These are phyloP conservation scores for Thamnophis elegans DNA, from an alignment of 2,797 vertebrate species.

Conservation along the genomic window DNA sequence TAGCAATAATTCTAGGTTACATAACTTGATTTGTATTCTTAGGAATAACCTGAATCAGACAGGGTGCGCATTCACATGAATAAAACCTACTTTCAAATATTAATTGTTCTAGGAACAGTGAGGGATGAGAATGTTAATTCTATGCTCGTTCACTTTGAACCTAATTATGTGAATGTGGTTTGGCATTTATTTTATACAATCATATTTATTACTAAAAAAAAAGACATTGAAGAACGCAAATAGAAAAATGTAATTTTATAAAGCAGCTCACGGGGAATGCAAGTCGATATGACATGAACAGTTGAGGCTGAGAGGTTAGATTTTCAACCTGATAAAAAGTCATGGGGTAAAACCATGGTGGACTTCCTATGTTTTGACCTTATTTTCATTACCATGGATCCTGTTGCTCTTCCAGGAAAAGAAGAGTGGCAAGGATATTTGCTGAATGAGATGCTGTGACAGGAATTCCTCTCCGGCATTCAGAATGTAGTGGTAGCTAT, in stretches of 20 bases:
- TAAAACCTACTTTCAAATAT: not conserved
- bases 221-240: not conserved
- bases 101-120: not conserved
- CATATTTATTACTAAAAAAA: not conserved
- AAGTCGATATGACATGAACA: not conserved
- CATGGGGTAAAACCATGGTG: not conserved
- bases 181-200: not conserved
- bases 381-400: not conserved
- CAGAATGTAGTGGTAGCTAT: not conserved
- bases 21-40: constrained; percentile 35
- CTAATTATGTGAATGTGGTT: not conserved
- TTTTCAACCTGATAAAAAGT: not conserved
- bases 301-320: not conserved
- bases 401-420: not conserved
- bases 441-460: not conserved
- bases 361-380: not conserved
- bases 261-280: not conserved
- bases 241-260: not conserved
- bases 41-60: constrained; percentile 41
- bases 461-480: not conserved
- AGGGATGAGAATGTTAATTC: not conserved
- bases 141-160: not conserved
- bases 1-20: not conserved
- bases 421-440: not conserved
- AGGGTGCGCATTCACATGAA: constrained; percentile 15